These are phyloP conservation scores for Andrena bucephala DNA, from an alignment of 2,888 invertebrate species.

Conservation along the genomic window DNA sequence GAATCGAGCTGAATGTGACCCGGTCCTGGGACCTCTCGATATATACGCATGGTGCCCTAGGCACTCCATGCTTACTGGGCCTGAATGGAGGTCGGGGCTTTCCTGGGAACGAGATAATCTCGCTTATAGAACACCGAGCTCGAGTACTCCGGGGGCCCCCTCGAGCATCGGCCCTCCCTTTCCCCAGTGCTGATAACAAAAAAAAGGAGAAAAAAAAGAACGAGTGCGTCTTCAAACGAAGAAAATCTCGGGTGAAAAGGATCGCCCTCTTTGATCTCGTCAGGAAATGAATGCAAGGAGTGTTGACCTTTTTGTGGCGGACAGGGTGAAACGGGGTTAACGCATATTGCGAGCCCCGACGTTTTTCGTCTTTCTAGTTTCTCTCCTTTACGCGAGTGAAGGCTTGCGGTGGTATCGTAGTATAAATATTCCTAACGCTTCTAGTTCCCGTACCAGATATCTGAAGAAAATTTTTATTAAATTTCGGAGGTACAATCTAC, in stretches of 20 bases:
- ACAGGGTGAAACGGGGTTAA: constrained; percentile 56
- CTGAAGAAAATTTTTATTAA: not conserved
- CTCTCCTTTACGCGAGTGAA: not conserved
- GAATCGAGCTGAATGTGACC: constrained; percentile 75
- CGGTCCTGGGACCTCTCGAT: constrained; percentile 65
- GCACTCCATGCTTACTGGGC: constrained; percentile 64
- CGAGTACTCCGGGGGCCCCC: constrained; percentile 55
- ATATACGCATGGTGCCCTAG: constrained; percentile 54
- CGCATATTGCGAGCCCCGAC: constrained; percentile 43
- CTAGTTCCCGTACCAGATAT: not conserved
- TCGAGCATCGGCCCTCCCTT: constrained; percentile 53
- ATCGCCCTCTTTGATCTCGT: constrained; percentile 60
- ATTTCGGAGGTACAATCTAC: not conserved
- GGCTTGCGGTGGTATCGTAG: not conserved
- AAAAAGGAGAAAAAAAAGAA: constrained; percentile 14
- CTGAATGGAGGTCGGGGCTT: constrained; percentile 71
- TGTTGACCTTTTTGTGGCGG: constrained; percentile 58
- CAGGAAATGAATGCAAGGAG: constrained; percentile 60
- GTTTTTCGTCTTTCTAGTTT: constrained; percentile 17
- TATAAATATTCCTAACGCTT: constrained; percentile 17
- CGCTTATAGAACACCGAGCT: constrained; percentile 74
- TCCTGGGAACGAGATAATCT: constrained; percentile 80
- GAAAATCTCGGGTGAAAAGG: constrained; percentile 62
- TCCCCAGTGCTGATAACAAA: constrained; percentile 55
- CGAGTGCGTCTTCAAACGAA: constrained; percentile 59